Conservation (phyloP, 2,113 vertebrate genomes). For the Cervus canadensis region DNA sequence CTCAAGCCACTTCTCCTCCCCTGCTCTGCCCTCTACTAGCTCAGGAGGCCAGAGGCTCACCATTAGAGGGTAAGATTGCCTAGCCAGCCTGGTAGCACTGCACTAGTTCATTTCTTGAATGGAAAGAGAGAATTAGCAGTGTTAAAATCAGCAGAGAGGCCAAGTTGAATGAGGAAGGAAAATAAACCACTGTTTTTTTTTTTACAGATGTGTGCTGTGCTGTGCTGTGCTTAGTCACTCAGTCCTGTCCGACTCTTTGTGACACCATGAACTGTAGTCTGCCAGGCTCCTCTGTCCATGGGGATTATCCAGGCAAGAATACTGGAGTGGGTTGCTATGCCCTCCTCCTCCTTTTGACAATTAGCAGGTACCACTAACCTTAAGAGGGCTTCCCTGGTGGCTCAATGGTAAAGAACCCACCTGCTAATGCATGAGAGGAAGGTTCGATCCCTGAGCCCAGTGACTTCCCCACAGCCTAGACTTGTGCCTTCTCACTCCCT, state of each 20-base stretch:
- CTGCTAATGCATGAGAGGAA: not conserved
- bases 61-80: not conserved
- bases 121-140: not conserved
- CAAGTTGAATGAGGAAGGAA: not conserved
- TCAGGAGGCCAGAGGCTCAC: conserved; percentile 63
- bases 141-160: not conserved
- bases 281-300: too few relatives aligned
- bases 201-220: not conserved
- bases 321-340: too few relatives aligned
- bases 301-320: too few relatives aligned
- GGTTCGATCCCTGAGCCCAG: not conserved
- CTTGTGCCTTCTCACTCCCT: conserved; percentile 67
- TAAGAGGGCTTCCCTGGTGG: not conserved
- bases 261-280: too few relatives aligned
- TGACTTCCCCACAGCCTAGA: conserved; percentile 67
- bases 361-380: not conserved
- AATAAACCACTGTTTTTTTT: not conserved
- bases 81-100: conserved; percentile 10
- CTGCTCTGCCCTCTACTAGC: conserved; percentile 69
- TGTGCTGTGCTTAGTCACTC: not conserved
- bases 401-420: not conserved
- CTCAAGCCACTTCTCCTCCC: conserved; percentile 75
- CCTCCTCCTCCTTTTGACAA: too few relatives aligned
- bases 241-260: too few relatives aligned
- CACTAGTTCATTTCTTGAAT: not conserved